phyloP scores from a whole-genome alignment of 2,888 invertebrate genomes.

The Kryphioiulus occultus region DNA sequence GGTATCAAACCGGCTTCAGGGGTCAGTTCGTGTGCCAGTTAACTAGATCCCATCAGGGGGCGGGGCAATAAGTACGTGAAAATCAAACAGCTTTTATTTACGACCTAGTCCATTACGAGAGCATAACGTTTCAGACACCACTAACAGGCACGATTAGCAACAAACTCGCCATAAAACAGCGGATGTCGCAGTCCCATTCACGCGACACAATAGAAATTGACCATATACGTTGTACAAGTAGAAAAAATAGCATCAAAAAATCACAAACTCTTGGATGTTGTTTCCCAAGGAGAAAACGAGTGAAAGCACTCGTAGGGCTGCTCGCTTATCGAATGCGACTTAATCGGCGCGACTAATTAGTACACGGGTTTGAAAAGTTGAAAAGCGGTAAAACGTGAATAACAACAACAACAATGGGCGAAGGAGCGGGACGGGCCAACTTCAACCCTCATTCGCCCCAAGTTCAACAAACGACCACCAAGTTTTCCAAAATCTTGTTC shows the following conservation, averaged over 20 bases:
- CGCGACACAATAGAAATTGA: not conserved
- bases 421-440: not conserved
- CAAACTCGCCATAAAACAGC: not conserved
- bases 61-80: not conserved
- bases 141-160: not conserved
- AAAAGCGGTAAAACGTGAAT: conserved; percentile 4
- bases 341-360: not conserved
- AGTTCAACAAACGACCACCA: not conserved
- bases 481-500: not conserved
- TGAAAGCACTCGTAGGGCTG: not conserved
- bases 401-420: conserved; percentile 21
- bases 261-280: not conserved
- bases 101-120: not conserved
- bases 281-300: too few relatives aligned
- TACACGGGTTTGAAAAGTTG: not conserved
- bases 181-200: not conserved
- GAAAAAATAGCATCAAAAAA: not conserved
- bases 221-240: not conserved
- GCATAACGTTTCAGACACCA: not conserved
- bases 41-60: not conserved
- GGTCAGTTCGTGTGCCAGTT: not conserved
- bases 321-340: not conserved
- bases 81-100: not conserved
- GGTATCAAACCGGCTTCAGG: not conserved
- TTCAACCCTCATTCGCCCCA: not conserved